Evolutionary conservation across 2,888 invertebrate species (phyloP), one percentile per base, ranked within the genome.

Genomic region (Chymomyza amoena): DNA sequence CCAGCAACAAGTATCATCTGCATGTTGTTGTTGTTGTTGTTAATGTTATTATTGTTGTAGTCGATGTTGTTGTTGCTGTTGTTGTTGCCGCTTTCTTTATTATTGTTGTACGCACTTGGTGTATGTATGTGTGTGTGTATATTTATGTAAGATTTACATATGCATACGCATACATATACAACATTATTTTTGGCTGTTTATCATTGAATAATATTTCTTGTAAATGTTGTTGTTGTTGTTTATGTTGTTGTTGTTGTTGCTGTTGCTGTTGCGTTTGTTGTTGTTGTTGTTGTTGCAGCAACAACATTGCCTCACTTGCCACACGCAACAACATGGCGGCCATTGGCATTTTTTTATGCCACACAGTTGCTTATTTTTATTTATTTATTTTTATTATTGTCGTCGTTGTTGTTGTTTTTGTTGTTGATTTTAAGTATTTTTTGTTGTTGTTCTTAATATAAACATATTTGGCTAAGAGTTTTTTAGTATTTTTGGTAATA

Each of bases 1-100:
- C 91, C 91, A 79, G 91, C 91, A 83, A 91, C 91, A 89, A 91
- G 91, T 89, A 91, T 91, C 91, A 91, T 91, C 91, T 91, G 91
- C 91, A 91, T 91, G 79, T 87, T 85, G 79, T 70, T 39, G 69
- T 56, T n/a, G 67, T 66, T n/a, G 25, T 60, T 61, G 54, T 50
- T 66, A 25, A 51, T 16, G 60, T 64, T 68, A 60, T 61, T 16
- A 51, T 64, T 59, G 39, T 20, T n/a, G 51, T 68, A 64, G 57
- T 66, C 16, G n/a, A 57, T 50, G 52, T 32, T 62, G 56, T 60
- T 64, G 54, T 50, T 61, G n/a, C 20, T 20, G 68, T 69, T 45
- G 52, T 54, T 45, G 10, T 28, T 65, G 65, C 50, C 59, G 61
- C 50, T 64, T 61, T 32, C 61, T 54, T n/a, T 60, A 62, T n/a